These are phyloP conservation scores for Neopelma chrysocephalum DNA, from an alignment of 2,797 vertebrate genomes.

Conservation along the genomic window DNA sequence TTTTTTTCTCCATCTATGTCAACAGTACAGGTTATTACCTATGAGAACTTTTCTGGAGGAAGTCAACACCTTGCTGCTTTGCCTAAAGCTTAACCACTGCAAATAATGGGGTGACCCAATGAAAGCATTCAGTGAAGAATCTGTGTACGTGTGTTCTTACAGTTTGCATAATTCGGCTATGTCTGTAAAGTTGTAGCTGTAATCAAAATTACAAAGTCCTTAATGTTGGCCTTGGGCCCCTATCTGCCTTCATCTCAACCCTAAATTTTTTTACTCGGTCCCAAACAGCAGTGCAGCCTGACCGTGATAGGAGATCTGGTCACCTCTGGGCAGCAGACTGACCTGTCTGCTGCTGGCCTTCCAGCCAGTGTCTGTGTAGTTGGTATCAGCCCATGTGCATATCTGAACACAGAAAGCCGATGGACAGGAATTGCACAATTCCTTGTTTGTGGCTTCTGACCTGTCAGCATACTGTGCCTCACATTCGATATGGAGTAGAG, in stretches of 20 bases:
- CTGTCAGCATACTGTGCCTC: not conserved
- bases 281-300: not conserved
- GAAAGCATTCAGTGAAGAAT: not conserved
- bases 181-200: not conserved
- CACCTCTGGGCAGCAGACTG: not conserved
- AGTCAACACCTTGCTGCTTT: not conserved
- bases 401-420: not conserved
- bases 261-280: not conserved
- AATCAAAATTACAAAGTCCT: not conserved
- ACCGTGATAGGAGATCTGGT: not conserved
- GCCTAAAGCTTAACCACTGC: not conserved
- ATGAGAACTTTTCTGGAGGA: not conserved
- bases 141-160: not conserved
- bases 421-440: constrained; percentile 14
- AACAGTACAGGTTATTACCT: not conserved
- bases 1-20: not conserved
- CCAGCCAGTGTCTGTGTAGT: not conserved
- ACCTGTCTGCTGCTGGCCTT: not conserved
- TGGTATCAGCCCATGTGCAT: not conserved
- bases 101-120: not conserved
- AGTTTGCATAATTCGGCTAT: not conserved
- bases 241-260: constrained; percentile 7
- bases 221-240: not conserved
- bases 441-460: not conserved
- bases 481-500: not conserved